Percentiles rank a stretch among this genome's conserved stretches.
Conservation (phyloP, 2,888 invertebrate species). For the Chydorus sphaericus region DNA sequence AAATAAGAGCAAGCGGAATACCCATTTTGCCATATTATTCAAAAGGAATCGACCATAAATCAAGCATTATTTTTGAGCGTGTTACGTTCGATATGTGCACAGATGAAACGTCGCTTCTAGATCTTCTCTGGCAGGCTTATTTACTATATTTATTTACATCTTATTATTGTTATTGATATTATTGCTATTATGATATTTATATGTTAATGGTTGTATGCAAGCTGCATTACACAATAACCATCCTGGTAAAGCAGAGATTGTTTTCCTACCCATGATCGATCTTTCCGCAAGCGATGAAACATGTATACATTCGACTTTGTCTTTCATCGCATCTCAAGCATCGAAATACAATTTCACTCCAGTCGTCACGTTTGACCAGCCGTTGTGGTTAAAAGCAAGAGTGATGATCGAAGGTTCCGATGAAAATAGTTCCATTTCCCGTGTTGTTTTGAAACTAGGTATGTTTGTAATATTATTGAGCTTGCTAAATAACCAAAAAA, state of each 20-base stretch:
- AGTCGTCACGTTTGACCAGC: slow-evolving; percentile 16
- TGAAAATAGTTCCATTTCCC: background rate
- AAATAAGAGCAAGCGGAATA: background rate
- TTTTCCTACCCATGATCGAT: slow-evolving; percentile 13
- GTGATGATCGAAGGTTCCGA: slow-evolving; percentile 8
- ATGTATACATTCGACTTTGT: slow-evolving; percentile 14
- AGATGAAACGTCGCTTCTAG: too few species aligned
- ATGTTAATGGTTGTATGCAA: background rate
- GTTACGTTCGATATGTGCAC: too few species aligned
- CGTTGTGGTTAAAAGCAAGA: slow-evolving; percentile 11
- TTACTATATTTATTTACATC: too few species aligned
- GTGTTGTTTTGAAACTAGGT: background rate
- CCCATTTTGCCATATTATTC: background rate
- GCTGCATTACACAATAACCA: background rate
- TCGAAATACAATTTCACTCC: slow-evolving; percentile 12
- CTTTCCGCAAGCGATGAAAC: slow-evolving; percentile 12
- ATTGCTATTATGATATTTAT: too few species aligned
- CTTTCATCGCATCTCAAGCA: slow-evolving; percentile 15
- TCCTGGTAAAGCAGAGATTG: slow-evolving; percentile 13
- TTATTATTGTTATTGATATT: too few species aligned
- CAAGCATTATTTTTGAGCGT: too few species aligned
- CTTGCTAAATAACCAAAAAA: background rate
- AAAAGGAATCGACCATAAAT: too few species aligned
- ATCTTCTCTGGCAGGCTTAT: too few species aligned
- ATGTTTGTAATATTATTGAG: too few species aligned